phyloP scores from a whole-genome alignment of 2,888 invertebrate species.

The Itoplectis maculator region DNA sequence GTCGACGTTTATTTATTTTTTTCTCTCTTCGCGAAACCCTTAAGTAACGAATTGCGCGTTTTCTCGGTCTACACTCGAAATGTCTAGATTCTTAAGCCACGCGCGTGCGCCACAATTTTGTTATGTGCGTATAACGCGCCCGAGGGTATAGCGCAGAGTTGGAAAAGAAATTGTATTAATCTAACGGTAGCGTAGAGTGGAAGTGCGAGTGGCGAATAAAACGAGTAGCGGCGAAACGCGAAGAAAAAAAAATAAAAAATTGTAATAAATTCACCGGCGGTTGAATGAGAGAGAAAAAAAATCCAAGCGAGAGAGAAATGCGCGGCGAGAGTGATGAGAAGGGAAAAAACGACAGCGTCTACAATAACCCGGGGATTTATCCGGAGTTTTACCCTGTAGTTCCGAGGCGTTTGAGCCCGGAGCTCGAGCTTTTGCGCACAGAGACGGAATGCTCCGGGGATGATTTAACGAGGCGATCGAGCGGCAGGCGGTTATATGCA shows the following conservation, averaged over 20 bases:
- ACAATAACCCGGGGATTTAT: constrained; percentile 51
- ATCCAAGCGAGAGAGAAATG: background rate
- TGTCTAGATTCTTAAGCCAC: background rate
- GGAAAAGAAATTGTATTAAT: background rate
- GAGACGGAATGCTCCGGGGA: constrained; percentile 22
- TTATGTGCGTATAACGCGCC: background rate
- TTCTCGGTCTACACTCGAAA: no score
- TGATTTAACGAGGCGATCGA: constrained; percentile 54
- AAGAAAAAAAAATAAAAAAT: background rate
- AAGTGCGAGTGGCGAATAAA: background rate
- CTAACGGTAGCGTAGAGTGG: background rate
- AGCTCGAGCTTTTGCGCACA: constrained; percentile 23
- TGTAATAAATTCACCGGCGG: constrained; percentile 10
- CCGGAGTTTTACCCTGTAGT: constrained; percentile 44
- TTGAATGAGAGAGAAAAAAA: constrained; percentile 11
- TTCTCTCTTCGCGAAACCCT: no score
- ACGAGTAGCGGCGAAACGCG: no score
- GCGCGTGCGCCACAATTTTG: background rate
- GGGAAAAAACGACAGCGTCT: constrained; percentile 3
- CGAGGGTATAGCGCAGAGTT: background rate
- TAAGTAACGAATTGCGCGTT: no score
- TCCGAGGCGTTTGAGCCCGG: constrained; percentile 22
- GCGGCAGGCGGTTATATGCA: constrained; percentile 8
- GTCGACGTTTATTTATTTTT: no score
- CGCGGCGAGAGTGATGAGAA: constrained; percentile 22